Evolutionary conservation across 1,140 invertebrate species (phyloP).

Genomic region (Neoseiulus cucumeris): DNA sequence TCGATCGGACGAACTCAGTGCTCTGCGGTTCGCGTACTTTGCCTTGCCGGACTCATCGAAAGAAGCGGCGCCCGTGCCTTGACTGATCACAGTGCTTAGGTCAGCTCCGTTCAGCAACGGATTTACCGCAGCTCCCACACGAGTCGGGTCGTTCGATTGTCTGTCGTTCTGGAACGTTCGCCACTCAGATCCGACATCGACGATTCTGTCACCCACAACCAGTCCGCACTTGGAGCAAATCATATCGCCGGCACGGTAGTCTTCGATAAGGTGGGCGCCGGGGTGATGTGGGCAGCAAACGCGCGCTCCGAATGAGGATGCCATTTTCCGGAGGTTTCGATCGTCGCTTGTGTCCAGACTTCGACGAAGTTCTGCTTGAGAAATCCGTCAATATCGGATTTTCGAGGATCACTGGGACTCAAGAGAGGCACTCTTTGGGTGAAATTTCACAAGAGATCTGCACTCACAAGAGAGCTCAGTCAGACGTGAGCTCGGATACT

Average conservation of each 20-base stretch:
- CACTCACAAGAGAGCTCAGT: no score
- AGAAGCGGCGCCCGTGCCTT: constrained; percentile 52
- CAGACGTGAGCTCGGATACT: no score
- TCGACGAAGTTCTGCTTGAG: no score
- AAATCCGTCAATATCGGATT: no score
- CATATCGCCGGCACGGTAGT: constrained; percentile 94
- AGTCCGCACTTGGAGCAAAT: constrained; percentile 97
- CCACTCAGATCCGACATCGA: constrained; percentile 99
- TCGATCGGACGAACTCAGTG: constrained; percentile 78
- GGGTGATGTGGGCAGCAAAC: constrained; percentile 81
- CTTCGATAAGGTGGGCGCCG: constrained; percentile 83
- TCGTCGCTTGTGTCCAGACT: no score
- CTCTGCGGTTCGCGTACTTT: constrained; percentile 80
- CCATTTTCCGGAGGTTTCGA: no score
- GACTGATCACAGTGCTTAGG: no score
- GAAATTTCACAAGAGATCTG: no score
- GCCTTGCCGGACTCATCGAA: constrained; percentile 61
- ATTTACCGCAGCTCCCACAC: constrained; percentile 81
- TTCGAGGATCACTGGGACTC: no score
- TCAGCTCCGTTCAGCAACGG: no score
- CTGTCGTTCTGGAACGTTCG: constrained; percentile 98
- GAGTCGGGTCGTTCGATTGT: constrained; percentile 82
- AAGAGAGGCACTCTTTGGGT: no score
- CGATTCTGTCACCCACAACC: constrained; percentile 95
- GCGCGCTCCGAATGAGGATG: no score